Base-by-base conservation (phyloP, 2,797 vertebrate genomes). In the Lutjanus campechanus region DNA sequence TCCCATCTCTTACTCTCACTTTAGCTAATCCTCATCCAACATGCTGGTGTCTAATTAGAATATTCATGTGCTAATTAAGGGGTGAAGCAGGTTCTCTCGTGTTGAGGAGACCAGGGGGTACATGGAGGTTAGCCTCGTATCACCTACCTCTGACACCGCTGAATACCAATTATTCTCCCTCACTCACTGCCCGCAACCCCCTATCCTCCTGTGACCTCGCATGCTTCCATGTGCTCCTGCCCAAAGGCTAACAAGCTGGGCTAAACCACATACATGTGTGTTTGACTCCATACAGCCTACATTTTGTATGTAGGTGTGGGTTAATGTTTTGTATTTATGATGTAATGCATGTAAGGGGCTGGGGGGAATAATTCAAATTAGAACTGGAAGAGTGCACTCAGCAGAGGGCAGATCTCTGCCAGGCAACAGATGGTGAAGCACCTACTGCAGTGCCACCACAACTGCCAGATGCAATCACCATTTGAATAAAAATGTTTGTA, bases 1-100 rank as follows among this genome's bases (percentile, higher is more conserved):
- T 73, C 25, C 72, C 69, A 29, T 63, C 55, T 13, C 64, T 51
- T 43, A 46, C 62, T 73, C 64, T 73, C 41, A 61, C 77, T 78
- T 83, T 22, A 77, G 67, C 73, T 85, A 67, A 80, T 85, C 81
- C 84, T 85, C 69, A 40, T 79, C 79, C 70, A 16, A 51, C 69
- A 40, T 59, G 60, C 55, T 55, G 67, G 29, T 41, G 64, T 81
- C 79, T 89, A 85, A 97, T 97, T 97, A 92, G 95, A 96, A 96
- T 97, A 96, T 97, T 95, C 96, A 96, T 96, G 93, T 94, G 86
- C 95, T 96, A 97, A 93, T 93, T 96, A 96, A 95, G 89, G 95
- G 95, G 94, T 96, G 95, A 96, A 90, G 85, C 86, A 89, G 92
- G 92, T 92, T 86, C 85, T 95, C 86, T 91, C 76, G 81, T 91